Evolutionary conservation across 2,113 vertebrate species (phyloP).

Genomic region (Melanocharis versteri): DNA sequence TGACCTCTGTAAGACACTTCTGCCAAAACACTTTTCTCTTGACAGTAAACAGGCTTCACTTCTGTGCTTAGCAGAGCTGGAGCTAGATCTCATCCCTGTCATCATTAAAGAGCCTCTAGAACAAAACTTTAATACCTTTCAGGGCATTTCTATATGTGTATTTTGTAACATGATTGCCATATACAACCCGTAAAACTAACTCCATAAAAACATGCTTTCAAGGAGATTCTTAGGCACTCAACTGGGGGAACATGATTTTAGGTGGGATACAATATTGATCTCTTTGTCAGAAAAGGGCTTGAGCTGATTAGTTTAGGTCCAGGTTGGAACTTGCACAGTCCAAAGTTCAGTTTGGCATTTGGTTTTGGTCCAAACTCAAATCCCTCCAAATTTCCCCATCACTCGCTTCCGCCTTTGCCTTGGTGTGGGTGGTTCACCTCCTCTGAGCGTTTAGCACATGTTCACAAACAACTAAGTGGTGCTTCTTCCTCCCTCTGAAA

Average conservation of each 20-base stretch:
- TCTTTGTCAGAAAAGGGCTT: neutral
- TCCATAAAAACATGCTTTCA: neutral
- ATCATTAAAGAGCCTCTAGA: neutral
- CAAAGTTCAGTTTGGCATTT: neutral
- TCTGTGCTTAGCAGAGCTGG: neutral
- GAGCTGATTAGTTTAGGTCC: neutral
- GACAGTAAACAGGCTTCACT: neutral
- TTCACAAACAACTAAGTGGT: neutral
- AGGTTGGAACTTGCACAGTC: neutral
- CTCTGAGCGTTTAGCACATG: accelerated
- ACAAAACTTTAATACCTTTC: neutral
- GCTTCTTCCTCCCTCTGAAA: neutral
- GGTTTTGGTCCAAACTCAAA: neutral
- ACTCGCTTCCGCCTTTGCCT: neutral
- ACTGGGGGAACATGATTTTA: neutral
- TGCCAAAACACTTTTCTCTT: neutral
- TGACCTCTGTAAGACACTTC: neutral
- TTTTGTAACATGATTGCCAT: neutral
- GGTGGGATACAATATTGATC: neutral
- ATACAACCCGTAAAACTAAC: neutral
- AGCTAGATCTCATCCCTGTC: neutral
- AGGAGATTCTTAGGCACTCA: neutral
- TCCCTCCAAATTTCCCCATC: neutral
- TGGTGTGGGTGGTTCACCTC: neutral
- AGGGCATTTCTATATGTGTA: neutral